Base-by-base conservation (phyloP, 2,888 invertebrate genomes). In the Pherbina coryleti region DNA sequence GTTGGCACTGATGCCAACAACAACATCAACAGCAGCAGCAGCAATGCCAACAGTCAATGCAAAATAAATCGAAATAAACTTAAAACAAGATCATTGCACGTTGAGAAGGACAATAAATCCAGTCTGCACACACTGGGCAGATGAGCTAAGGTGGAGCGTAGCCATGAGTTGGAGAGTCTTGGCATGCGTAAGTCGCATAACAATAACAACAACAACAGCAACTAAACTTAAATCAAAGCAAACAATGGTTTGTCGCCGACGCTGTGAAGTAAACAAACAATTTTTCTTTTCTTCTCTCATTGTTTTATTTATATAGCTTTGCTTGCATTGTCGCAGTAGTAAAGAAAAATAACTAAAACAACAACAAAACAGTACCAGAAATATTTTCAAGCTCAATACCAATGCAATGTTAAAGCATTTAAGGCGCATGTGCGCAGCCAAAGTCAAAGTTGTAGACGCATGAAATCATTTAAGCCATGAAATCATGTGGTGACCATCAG, bases 51-150 rank as follows among this genome's bases (percentile, higher is more conserved):
- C 76, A 78, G 71, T 78, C 76, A 75, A 74, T 64, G 67, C 64
- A 66, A 77, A 75, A n/a, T 31, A 34, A 69, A 34, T 31, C 55
- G 53, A 22, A 19, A 37, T 53, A n/a, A 53, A 53, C 51, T 31
- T 14, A 84, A 85, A 86, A 78, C 17, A 82, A 82, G 83, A 82
- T 81, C 84, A 84, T 83, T 83, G 86, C 82, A 83, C 85, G 84
- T 82, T 81, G 80, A 82, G 85, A 86, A 85, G 86, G 86, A 79
- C 77, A 77, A 79, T 75, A 78, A 71, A 66, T 73, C 3, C 11
- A 1, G 7, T 44, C 44, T 44, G 1, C 44, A 14, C 44, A 14
- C 44, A 31, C 34, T 22, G 82, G 83, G 82, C 79, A 79, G 49
- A 5, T 49, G 44, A 9, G 44, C 11, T 34, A 11, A 1, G 34